Base-by-base conservation (phyloP, 2,888 invertebrate species). In the Cyrtodaria siliqua region DNA sequence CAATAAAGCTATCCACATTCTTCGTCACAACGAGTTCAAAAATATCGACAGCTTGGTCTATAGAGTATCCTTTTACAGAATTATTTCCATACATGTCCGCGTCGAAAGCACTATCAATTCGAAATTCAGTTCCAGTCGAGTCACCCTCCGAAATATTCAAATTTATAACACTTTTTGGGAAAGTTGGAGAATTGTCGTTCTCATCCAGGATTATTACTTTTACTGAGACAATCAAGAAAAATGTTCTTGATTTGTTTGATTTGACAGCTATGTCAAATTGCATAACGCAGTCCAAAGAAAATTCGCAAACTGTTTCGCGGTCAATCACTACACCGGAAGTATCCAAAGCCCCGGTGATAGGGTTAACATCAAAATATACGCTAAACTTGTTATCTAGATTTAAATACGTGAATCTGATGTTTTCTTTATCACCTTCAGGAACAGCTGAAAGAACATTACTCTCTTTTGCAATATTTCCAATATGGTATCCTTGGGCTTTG, bases 101-200 rank as follows among this genome's bases (percentile, higher is more conserved):
- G 33, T 83, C 83, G 18, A 47, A 60, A 4, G 78, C 79, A 26
- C 59, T 63, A 9, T 68, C 67, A 40, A 79, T 63, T 26, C 61
- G 33, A 42, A 57, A 80, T 23, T 67, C 68, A 16, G 69, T 60
- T 12, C 74, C 71, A 29, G 69, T 50, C 6, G 68, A 18, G 40
- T 71, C 75, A 33, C 52, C 50, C 49, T 83, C 83, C 0, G 72
- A 70, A 27, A 83, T 75, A 18, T 78, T 61, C 16, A 80, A 50
- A 2, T 9, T 59, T 2, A 50, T 44, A 0, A 29, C 18, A 40
- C 49, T 52, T n/a, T 61, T 67, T 16, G 79, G 72, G 62, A 87
- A 87, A 16, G 50, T 68, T n/a, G 87, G 87, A 3, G 79, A 40
- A 57, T 87, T 87, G 55, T 87, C 87, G 64, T 87, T 87, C 2